Percentiles rank a stretch among this genome's conserved stretches.
These are phyloP conservation scores for Acipenser ruthenus DNA, from an alignment of 2,797 vertebrate genomes.

Conservation along the genomic window DNA sequence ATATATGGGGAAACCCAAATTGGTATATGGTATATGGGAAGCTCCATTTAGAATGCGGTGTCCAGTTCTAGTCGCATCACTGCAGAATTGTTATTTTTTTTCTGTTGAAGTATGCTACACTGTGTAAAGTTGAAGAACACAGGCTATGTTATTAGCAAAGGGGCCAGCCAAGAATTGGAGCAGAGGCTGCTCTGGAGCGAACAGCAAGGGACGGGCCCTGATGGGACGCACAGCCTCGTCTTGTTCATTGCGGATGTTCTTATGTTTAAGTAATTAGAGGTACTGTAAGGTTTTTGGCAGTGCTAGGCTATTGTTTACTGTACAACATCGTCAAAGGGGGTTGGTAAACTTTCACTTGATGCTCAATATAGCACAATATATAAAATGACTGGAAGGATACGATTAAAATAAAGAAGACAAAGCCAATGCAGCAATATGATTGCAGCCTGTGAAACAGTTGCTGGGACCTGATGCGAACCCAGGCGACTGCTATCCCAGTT, in stretches of 20 bases:
- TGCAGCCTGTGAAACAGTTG: too few relatives aligned
- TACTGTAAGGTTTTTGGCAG: background rate
- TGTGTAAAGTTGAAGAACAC: slow-evolving; percentile 7
- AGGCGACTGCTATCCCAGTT: too few relatives aligned
- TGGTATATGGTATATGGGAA: too few relatives aligned
- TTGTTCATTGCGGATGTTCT: background rate
- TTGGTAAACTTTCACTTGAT: slow-evolving; percentile 4
- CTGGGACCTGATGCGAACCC: too few relatives aligned
- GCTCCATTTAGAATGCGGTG: background rate
- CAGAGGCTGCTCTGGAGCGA: background rate
- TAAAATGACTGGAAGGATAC: too few relatives aligned
- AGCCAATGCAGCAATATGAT: too few relatives aligned
- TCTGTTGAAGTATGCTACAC: background rate
- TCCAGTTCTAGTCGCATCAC: too few relatives aligned
- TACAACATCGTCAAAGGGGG: background rate
- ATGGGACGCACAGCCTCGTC: background rate
- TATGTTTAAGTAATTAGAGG: slow-evolving; percentile 12
- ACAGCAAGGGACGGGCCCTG: background rate
- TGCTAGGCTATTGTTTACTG: background rate
- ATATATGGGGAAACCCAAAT: too few relatives aligned
- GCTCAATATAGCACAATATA: slow-evolving; percentile 5
- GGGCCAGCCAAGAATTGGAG: background rate
- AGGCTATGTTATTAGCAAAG: background rate
- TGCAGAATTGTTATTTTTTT: background rate
- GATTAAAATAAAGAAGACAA: too few relatives aligned